These are phyloP conservation scores for Thera obeliscata DNA, from an alignment of 2,888 invertebrate species.

Conservation along the genomic window DNA sequence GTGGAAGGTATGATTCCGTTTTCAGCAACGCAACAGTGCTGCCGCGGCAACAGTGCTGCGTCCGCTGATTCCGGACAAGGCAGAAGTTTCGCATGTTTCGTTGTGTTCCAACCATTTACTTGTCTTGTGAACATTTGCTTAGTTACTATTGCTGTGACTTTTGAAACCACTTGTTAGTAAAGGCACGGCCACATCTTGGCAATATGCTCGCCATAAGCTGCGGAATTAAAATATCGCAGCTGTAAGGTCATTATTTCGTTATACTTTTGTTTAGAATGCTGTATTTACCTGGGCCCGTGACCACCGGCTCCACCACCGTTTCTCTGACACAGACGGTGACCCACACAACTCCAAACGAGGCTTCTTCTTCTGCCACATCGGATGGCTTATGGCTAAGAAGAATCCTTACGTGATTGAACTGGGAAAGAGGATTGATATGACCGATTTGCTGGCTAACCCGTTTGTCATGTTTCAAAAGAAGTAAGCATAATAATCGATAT, in stretches of 20 bases:
- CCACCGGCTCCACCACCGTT: conserved; percentile 8
- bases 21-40: too few species aligned
- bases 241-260: neutral
- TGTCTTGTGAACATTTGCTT: too few species aligned
- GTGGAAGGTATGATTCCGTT: too few species aligned
- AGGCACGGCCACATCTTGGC: too few species aligned
- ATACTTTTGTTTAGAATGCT: neutral
- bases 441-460: conserved; percentile 2
- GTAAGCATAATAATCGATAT: neutral
- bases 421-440: conserved; percentile 2
- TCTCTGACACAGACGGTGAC: conserved; percentile 7
- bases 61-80: too few species aligned
- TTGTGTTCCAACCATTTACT: too few species aligned
- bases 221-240: too few species aligned
- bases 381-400: conserved; percentile 5
- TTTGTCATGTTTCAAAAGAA: conserved; percentile 7
- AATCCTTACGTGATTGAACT: conserved; percentile 2
- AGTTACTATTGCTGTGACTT: too few species aligned
- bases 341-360: conserved; percentile 11
- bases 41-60: too few species aligned
- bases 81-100: too few species aligned
- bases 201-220: too few species aligned
- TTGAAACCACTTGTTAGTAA: too few species aligned
- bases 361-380: conserved; percentile 19
- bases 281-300: conserved; percentile 2